Percentiles rank a stretch among this genome's conserved stretches.
phyloP scores from a whole-genome alignment of 2,888 invertebrate genomes.

The Lasioglossum figueresi region DNA sequence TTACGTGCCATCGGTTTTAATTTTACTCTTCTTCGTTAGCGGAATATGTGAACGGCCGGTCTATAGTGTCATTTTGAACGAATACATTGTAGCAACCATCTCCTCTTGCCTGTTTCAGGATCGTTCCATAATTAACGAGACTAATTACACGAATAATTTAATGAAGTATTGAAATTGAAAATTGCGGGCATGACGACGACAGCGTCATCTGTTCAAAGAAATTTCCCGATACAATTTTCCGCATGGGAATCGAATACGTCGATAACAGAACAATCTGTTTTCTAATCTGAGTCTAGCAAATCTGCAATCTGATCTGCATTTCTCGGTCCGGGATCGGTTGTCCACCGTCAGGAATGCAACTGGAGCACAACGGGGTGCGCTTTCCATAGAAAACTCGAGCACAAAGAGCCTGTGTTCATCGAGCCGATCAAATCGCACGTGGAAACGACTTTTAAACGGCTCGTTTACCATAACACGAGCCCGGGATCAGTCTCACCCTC shows the following conservation, averaged over 20 bases:
- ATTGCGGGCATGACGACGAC: background rate
- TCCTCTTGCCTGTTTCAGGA: background rate
- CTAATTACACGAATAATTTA: background rate
- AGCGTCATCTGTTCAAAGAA: background rate
- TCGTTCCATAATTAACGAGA: background rate
- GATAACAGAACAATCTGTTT: conserved; percentile 17
- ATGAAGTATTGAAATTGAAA: background rate
- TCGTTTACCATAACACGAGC: conserved; percentile 62
- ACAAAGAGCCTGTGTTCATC: conserved; percentile 24
- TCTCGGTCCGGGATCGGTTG: no score
- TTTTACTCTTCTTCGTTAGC: background rate
- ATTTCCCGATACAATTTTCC: background rate
- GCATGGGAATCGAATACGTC: background rate
- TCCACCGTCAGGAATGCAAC: background rate
- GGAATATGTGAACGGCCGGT: background rate
- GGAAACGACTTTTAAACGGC: conserved; percentile 58
- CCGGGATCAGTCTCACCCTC: conserved; percentile 20
- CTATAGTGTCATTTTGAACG: background rate
- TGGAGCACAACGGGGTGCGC: background rate
- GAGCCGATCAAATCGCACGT: conserved; percentile 20
- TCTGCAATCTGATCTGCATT: conserved; percentile 2
- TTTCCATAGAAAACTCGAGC: conserved; percentile 24
- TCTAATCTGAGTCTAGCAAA: background rate
- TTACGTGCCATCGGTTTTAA: conserved; percentile 60
- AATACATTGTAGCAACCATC: background rate